Base-by-base conservation (phyloP, 2,113 vertebrate genomes). In the Pagrus major region DNA sequence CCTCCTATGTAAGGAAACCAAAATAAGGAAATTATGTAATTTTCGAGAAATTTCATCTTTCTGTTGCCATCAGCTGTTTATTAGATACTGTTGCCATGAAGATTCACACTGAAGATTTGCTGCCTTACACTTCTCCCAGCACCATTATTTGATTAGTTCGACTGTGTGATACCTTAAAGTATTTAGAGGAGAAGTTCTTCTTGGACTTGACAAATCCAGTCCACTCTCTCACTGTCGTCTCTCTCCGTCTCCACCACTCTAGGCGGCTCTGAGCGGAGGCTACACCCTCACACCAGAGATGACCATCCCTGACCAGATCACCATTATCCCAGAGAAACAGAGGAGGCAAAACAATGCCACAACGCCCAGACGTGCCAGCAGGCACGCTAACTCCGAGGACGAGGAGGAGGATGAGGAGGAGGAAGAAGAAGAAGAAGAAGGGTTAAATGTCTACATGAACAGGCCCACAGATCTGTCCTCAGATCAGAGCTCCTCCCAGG, bases 401-500 rank as follows among this genome's bases (percentile, higher is more conserved):
- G n/a, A 74, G 20, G 68, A 56, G 12, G 64, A 76, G 14, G 70
- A 88, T 1, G 73, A 59, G 0, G 83, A 81, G 1, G 81, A 91
- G 0, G 83, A 85, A 0, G 75, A 81, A 2, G 85, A 85, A 1
- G 83, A 85, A 0, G 81, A 81, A 3, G 74, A 56, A 12, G 37
- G 5, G 23, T 20, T 9, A 1, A 16, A 86, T 1, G 1, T 12
- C 6, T 94, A 93, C 47, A 61, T 88, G 25, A 39, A 86, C 59
- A 71, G 78, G 77, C 6, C 14, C 0, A 3, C 5, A 18, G 67
- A 61, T 7, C 46, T 80, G 12, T 84, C 80, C 29, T 81, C 71
- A 2, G 51, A 10, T 9, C 8, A 78, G 20, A 66, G 35, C 27
- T 86, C 64, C 31, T 6, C n/a, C 49, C 3, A 0, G 14, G 4